Evolutionary conservation across 2,113 vertebrate genomes (phyloP), one percentile per base, ranked within the genome.

Genomic region (Xiphophorus hellerii): DNA sequence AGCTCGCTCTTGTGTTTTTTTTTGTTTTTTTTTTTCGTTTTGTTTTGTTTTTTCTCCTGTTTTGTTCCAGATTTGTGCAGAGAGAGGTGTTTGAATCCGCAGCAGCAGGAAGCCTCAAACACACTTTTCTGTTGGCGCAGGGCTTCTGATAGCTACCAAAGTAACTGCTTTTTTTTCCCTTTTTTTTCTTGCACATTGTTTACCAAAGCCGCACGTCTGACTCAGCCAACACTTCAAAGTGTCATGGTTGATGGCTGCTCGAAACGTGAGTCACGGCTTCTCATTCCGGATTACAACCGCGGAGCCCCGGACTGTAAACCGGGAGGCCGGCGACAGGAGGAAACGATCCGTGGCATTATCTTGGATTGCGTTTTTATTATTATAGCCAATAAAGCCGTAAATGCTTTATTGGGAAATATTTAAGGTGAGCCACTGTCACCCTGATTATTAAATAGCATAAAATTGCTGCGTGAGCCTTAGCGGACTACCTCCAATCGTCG

Each of bases 231-330:
- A 77, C 66, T 62, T 84, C 48, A 70, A 65, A 73, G 63, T 75
- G 66, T 78, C 76, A 37, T 67, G 11, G 62, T 65, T 76, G 78
- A 84, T 72, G 79, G 73, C 73, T 72, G 74, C 75, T 88, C 15
- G 62, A 58, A 86, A 61, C 73, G 69, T 78, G 75, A 84, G 86
- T 81, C 80, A 73, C 69, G 65, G 76, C 39, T 66, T 70, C 69
- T 84, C 60, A 71, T 62, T 63, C 66, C 58, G 77, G 84, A 89
- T 89, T 87, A 86, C 76, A 87, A 79, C 76, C 69, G 48, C 48
- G 61, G 30, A 73, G 44, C 30, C 25, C 42, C 77, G 54, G 71
- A 77, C 60, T 74, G 69, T 84, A 78, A 83, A 83, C 68, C 33
- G 68, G n/a, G 17, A 70, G 31, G 48, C 44, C 73, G 44, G 67